Percentiles rank a stretch among this genome's conserved stretches.
phyloP scores from a whole-genome alignment of 2,888 invertebrate genomes.

The Girardia tigrina region DNA sequence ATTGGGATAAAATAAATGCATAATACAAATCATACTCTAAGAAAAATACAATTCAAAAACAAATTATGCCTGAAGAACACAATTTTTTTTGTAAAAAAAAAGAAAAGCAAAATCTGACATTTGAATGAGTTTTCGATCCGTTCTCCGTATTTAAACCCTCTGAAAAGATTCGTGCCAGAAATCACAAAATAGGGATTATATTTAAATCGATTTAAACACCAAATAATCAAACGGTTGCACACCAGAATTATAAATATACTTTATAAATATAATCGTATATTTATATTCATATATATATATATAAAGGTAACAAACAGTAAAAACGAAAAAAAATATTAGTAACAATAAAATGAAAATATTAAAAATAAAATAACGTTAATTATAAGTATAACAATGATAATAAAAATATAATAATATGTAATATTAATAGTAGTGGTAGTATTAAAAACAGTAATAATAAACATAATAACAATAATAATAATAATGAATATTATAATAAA shows the following conservation, averaged over 20 bases:
- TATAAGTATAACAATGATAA: background rate
- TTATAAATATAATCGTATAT: too few species aligned
- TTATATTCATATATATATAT: background rate
- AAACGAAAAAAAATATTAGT: too few species aligned
- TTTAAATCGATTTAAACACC: conserved; percentile 12
- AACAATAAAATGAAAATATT: background rate
- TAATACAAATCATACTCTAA: background rate
- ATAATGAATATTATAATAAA: background rate
- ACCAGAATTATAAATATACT: too few species aligned
- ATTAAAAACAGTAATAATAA: background rate
- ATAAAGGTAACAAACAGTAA: background rate
- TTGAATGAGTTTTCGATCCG: background rate
- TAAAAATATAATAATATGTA: background rate
- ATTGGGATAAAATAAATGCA: conserved; percentile 23
- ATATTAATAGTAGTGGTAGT: background rate
- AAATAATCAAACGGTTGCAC: conserved; percentile 23
- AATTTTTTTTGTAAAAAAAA: background rate
- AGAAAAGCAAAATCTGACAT: too few species aligned
- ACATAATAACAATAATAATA: background rate
- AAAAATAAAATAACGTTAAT: background rate
- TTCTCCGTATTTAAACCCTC: background rate
- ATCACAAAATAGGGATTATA: background rate
- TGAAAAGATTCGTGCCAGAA: conserved; percentile 2
- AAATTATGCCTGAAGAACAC: background rate
- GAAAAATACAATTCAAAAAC: background rate